These are phyloP conservation scores for Ptychodera flava DNA, from an alignment of 35 echinoderm and acorn worm genomes.

Conservation along the genomic window DNA sequence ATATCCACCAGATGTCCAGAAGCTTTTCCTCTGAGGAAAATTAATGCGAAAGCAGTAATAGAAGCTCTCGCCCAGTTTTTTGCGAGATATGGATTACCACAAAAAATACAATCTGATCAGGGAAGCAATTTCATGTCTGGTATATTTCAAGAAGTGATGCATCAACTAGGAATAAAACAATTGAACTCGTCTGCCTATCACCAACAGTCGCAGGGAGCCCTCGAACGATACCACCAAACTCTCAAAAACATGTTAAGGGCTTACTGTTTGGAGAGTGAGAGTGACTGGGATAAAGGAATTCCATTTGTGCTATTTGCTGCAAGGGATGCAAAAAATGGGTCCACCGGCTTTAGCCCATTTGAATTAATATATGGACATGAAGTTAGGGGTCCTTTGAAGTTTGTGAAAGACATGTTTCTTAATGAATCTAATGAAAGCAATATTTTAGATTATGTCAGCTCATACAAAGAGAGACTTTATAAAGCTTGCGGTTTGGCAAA, in stretches of 20 bases:
- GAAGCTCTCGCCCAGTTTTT: conserved; percentile 57
- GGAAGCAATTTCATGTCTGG: conserved; percentile 59
- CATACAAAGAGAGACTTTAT: conserved; percentile 39
- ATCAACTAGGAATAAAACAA: conserved; percentile 37
- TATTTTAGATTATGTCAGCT: conserved; percentile 59
- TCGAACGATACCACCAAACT: conserved; percentile 60
- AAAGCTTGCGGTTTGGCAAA: conserved; percentile 44
- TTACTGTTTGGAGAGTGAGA: conserved; percentile 33
- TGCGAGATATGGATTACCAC: conserved; percentile 51
- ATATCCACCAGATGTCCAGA: conserved; percentile 56
- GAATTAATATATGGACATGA: conserved; percentile 55
- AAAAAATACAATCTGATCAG: conserved; percentile 54
- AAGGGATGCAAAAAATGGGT: conserved; percentile 33
- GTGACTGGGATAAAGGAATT: conserved; percentile 54
- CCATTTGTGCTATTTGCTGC: conserved; percentile 45
- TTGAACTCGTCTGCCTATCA: conserved; percentile 51
- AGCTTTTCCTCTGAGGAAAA: conserved; percentile 49
- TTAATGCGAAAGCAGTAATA: conserved; percentile 32
- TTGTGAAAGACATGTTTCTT: conserved; percentile 60
- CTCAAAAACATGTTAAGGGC: conserved; percentile 49
- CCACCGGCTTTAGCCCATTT: conserved; percentile 61
- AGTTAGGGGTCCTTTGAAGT: conserved; percentile 64
- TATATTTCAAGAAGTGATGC: conserved; percentile 51
- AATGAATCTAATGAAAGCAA: conserved; percentile 9
- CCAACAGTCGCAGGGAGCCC: conserved; percentile 42